Conservation (phyloP, 2,888 invertebrate genomes). For the Hipparchia sbordonii region DNA sequence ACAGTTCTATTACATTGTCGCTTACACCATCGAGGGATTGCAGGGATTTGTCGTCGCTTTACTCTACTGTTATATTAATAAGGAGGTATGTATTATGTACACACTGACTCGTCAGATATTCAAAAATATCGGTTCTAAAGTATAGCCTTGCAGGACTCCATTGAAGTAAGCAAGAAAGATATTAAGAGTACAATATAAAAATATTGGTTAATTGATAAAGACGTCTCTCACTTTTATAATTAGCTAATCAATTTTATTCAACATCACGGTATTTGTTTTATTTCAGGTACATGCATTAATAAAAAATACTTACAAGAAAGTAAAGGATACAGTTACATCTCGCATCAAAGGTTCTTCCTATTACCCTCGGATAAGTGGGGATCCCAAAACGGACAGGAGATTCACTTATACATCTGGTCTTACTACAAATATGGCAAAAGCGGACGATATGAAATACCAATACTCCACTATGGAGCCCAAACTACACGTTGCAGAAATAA, state of each 20-base stretch:
- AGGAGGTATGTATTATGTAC: conserved; percentile 75
- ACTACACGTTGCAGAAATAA: conserved; percentile 74
- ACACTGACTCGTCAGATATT: neutral
- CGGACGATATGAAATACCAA: conserved; percentile 53
- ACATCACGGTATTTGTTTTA: neutral
- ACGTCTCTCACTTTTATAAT: too few relatives aligned
- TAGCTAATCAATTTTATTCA: too few relatives aligned
- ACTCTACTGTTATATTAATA: conserved; percentile 86
- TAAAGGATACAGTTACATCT: conserved; percentile 67
- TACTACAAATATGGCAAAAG: conserved; percentile 46
- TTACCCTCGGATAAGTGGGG: conserved; percentile 56
- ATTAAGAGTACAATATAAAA: neutral
- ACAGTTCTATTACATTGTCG: conserved; percentile 83
- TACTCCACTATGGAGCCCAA: conserved; percentile 59
- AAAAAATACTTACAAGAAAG: conserved; percentile 72
- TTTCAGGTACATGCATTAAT: conserved; percentile 69
- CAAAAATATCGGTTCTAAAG: neutral
- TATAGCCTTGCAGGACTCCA: neutral
- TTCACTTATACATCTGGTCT: conserved; percentile 69
- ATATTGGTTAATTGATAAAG: neutral
- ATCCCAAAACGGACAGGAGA: conserved; percentile 57
- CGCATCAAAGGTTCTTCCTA: conserved; percentile 60
- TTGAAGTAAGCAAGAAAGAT: too few relatives aligned
- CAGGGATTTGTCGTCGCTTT: conserved; percentile 85
- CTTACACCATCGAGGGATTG: conserved; percentile 83